Percentiles rank a stretch among this genome's conserved stretches.
These are phyloP conservation scores for Arenaria interpres DNA, from an alignment of 2,113 vertebrate species.

Conservation along the genomic window DNA sequence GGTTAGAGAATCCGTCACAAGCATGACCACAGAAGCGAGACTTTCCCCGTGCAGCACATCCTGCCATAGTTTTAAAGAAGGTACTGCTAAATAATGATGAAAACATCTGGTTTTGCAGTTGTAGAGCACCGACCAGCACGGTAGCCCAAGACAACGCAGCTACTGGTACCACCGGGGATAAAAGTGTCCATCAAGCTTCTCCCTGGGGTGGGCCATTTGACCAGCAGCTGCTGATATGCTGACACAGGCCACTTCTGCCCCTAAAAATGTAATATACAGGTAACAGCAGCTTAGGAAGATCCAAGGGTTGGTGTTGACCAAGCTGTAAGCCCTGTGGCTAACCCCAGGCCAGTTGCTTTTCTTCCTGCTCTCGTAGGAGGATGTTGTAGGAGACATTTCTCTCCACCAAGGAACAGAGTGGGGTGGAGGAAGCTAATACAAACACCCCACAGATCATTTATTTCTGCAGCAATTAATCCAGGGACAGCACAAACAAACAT, in stretches of 20 bases:
- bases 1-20: background rate
- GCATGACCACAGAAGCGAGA: background rate
- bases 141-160: background rate
- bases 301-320: background rate
- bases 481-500: background rate
- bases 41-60: background rate
- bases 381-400: background rate
- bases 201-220: background rate
- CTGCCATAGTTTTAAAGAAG: background rate
- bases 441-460: background rate
- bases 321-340: background rate
- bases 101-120: background rate
- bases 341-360: background rate
- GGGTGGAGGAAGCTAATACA: background rate
- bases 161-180: background rate
- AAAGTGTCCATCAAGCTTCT: background rate
- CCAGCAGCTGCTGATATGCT: background rate
- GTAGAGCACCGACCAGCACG: fast-evolving
- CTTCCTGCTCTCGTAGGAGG: background rate
- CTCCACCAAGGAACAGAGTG: background rate
- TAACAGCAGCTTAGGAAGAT: background rate
- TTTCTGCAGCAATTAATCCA: background rate
- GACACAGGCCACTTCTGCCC: background rate
- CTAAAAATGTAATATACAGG: background rate
- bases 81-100: background rate